Conservation (phyloP, 2,888 invertebrate genomes). For the Amiota minor region DNA sequence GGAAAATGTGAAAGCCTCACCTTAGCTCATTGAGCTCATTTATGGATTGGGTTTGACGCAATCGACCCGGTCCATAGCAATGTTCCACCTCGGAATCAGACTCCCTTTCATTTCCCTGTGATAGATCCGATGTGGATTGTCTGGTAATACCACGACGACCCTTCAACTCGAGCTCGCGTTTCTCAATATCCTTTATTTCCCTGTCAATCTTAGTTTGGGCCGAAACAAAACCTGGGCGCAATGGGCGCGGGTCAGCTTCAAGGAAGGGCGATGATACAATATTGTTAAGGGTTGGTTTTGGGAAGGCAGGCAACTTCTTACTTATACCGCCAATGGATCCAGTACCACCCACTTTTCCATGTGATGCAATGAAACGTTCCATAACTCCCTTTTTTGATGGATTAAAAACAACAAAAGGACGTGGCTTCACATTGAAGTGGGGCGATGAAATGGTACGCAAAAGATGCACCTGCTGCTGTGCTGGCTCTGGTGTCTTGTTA, state of each 20-base stretch:
- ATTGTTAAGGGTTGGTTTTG: constrained; percentile 61
- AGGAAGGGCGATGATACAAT: constrained; percentile 56
- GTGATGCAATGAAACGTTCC: constrained; percentile 87
- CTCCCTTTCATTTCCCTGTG: constrained; percentile 78
- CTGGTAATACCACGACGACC: constrained; percentile 78
- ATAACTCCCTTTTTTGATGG: constrained; percentile 84
- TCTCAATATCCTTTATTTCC: constrained; percentile 88
- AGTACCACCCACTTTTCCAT: constrained; percentile 77
- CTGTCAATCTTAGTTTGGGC: constrained; percentile 92
- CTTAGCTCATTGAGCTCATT: constrained; percentile 74
- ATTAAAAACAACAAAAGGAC: constrained; percentile 78
- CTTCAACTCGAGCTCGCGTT: constrained; percentile 86
- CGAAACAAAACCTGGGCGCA: constrained; percentile 85
- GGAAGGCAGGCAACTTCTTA: constrained; percentile 28
- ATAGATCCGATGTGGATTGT: constrained; percentile 78
- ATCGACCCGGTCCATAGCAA: constrained; percentile 77
- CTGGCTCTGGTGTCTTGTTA: constrained; percentile 70
- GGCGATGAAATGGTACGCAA: constrained; percentile 71
- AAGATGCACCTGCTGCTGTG: constrained; percentile 69
- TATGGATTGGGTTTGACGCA: constrained; percentile 80
- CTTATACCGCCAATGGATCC: constrained; percentile 30
- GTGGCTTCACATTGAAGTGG: constrained; percentile 57
- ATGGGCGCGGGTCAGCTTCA: constrained; percentile 78
- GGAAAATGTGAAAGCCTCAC: constrained; percentile 40
- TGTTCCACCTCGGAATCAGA: constrained; percentile 79